A percentile compares a stretch with the other conserved stretches of the same genome.
phyloP scores from a whole-genome alignment of 2,113 vertebrate genomes.

The Arvicanthis niloticus region DNA sequence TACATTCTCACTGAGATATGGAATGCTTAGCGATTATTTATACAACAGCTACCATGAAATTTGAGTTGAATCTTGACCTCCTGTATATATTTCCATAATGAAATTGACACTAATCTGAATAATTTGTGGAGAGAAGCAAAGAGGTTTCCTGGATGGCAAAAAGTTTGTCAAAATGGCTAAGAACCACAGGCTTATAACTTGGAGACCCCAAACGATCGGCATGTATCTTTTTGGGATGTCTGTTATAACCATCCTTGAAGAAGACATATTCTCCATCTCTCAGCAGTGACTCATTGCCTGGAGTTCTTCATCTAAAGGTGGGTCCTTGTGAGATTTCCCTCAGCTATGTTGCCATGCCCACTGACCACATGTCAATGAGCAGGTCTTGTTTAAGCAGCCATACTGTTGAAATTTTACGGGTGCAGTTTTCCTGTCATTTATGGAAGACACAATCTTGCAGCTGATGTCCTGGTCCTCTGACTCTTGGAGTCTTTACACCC shows the following conservation, averaged over 20 bases:
- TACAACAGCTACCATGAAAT: background rate
- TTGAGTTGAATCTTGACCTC: background rate
- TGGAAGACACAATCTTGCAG: background rate
- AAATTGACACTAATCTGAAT: background rate
- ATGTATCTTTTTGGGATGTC: background rate
- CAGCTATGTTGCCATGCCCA: background rate
- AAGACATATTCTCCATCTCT: background rate
- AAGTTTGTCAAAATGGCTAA: background rate
- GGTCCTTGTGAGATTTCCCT: background rate
- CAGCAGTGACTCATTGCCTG: too few species aligned
- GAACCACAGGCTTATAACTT: background rate
- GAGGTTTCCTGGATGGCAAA: background rate
- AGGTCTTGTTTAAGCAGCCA: background rate
- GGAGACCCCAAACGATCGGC: rapidly evolving
- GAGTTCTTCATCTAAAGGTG: too few species aligned
- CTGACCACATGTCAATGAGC: background rate
- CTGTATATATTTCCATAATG: background rate
- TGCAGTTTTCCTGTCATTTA: background rate
- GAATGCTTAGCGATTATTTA: background rate
- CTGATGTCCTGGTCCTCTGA: background rate
- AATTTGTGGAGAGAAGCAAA: background rate
- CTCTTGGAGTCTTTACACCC: background rate
- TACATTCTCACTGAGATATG: rapidly evolving
- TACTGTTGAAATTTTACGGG: background rate
- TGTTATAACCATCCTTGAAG: background rate